Conservation (phyloP, 2,113 vertebrate genomes). For the Pitta sordida region DNA sequence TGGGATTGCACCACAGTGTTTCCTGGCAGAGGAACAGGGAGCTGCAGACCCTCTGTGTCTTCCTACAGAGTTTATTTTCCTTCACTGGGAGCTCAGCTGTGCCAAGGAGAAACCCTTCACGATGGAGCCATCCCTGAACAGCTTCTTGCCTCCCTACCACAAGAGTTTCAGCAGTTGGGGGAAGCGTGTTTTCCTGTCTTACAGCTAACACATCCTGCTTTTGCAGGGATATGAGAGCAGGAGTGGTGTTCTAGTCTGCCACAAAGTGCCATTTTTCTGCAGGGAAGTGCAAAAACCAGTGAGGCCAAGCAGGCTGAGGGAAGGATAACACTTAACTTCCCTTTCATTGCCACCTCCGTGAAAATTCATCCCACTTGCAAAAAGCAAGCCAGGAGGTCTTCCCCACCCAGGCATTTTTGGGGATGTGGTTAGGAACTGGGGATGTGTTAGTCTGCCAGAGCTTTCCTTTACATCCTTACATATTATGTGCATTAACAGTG, state of each 20-base stretch:
- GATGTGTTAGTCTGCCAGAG: background rate
- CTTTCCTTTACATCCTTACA: background rate
- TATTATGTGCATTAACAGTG: rapidly evolving
- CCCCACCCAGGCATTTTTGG: background rate
- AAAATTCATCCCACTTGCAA: background rate
- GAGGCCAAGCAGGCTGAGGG: background rate
- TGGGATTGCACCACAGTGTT: background rate
- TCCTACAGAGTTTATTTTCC: background rate
- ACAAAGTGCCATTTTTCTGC: background rate
- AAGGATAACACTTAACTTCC: background rate
- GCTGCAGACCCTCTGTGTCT: background rate
- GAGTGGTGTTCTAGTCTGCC: background rate
- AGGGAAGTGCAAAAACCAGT: background rate
- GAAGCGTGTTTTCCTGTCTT: background rate
- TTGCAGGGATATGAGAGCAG: background rate
- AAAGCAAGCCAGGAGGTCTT: slow-evolving; percentile 1
- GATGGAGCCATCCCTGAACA: background rate
- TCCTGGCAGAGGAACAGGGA: background rate
- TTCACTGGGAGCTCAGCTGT: background rate
- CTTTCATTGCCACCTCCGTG: background rate
- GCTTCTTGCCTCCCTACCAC: background rate
- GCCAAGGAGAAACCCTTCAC: background rate
- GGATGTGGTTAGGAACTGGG: background rate
- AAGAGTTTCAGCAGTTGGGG: background rate
- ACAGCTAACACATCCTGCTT: background rate